Percentiles rank a stretch among this genome's conserved stretches.
Conservation (phyloP, 2,888 invertebrate genomes). For the Eupithecia tripunctaria region DNA sequence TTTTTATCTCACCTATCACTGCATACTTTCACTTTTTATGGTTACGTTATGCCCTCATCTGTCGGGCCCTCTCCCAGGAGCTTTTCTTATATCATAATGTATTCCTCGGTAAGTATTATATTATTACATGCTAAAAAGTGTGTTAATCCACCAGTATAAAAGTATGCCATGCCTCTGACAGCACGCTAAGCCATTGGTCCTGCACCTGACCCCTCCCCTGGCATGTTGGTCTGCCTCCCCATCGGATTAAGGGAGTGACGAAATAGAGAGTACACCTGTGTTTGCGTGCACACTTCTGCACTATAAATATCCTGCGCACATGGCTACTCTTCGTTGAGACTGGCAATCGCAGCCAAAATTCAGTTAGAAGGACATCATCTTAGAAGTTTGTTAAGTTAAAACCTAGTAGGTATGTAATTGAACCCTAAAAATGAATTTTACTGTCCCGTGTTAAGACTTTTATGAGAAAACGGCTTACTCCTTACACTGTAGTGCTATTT, state of each 20-base stretch:
- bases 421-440: conserved; percentile 27
- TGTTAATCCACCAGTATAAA: not conserved
- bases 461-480: conserved; percentile 29
- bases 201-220: not conserved
- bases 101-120: not conserved
- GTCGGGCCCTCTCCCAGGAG: too few species aligned
- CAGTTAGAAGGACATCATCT: not conserved
- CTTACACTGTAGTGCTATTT: conserved; percentile 10
- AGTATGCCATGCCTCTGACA: not conserved
- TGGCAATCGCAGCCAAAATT: not conserved
- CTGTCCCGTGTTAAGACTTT: conserved; percentile 22
- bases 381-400: not conserved
- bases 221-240: not conserved
- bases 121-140: not conserved
- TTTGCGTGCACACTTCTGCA: not conserved
- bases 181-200: not conserved
- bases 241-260: not conserved
- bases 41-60: too few species aligned
- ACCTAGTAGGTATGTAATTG: not conserved
- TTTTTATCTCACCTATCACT: too few species aligned
- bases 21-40: too few species aligned
- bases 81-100: not conserved
- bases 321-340: not conserved
- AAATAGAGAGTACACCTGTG: not conserved
- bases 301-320: too few species aligned